These are phyloP conservation scores for Halichoeres trimaculatus DNA, from an alignment of 2,113 vertebrate species.

Conservation along the genomic window DNA sequence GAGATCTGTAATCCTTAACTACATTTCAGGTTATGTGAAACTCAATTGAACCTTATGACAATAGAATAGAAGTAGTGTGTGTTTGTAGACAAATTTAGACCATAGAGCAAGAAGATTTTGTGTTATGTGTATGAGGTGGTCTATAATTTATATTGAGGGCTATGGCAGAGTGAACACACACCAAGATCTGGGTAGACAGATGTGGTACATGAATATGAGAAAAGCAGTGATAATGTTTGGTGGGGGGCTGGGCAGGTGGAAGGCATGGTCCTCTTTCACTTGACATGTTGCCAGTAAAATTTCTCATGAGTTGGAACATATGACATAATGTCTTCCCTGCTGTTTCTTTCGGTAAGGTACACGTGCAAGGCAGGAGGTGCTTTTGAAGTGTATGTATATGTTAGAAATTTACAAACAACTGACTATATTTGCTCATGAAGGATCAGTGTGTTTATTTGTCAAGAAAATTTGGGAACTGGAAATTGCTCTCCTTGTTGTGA, in stretches of 20 bases:
- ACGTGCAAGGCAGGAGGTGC: background rate
- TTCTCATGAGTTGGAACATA: conserved; percentile 35
- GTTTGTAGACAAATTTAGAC: conserved; percentile 23
- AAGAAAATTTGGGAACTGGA: too few species aligned
- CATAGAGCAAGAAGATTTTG: conserved; percentile 38
- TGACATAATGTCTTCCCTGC: background rate
- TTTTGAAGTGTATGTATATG: too few species aligned
- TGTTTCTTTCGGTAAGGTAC: background rate
- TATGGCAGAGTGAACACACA: conserved; percentile 70
- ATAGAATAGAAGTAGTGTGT: background rate
- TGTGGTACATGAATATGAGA: conserved; percentile 72
- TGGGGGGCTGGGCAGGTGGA: background rate
- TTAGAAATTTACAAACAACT: too few species aligned
- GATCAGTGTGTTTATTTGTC: too few species aligned
- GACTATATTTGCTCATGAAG: too few species aligned
- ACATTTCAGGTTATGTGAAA: background rate
- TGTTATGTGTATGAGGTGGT: conserved; percentile 49
- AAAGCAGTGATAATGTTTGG: conserved; percentile 35
- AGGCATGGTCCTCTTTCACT: conserved; percentile 26
- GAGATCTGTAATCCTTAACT: background rate
- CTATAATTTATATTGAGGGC: conserved; percentile 70
- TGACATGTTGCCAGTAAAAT: conserved; percentile 31
- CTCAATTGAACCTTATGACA: background rate
- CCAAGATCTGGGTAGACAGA: conserved; percentile 66
- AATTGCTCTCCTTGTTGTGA: too few species aligned